Base-by-base conservation (phyloP, 2,113 vertebrate genomes). In the Phalacrocorax pelagicus region DNA sequence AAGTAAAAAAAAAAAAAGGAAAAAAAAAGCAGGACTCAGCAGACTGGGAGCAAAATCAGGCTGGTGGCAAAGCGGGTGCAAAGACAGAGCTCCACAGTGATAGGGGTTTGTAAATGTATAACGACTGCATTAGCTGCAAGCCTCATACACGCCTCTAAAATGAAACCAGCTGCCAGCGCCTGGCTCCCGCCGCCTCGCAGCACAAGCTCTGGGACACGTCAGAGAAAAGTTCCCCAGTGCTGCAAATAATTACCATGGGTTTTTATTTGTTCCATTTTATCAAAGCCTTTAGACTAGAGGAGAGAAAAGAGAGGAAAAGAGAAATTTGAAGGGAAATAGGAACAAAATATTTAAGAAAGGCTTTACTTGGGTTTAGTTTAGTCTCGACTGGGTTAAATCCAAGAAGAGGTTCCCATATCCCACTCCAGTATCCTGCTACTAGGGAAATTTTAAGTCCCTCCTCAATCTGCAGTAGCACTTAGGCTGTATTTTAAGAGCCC, bases 161-260 rank as follows among this genome's bases (percentile, higher is more conserved):
- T 98, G 94, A 91, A 99, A 98, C 93, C 98, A 99, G 98, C 98
- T 99, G 98, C 96, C 96, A 40, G 72, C 29, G 91, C 97, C 94
- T 98, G 98, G 86, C 83, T 94, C 81, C 83, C 10, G 23, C 54
- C 5, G 54, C 77, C 92, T 73, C 47, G 4, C 81, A 47, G 91
- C 92, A 96, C n/a, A 84, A 93, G 51, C 82, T 42, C 87, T 89
- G 89, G 69, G 95, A 92, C 94, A 94, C 52, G 73, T 80, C 91
- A 89, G 63, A 63, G 42, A 74, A 86, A 90, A 65, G 81, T 40
- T 93, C 92, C 91, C 66, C 86, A 65, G 88, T 1, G 2, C 97
- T 97, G 96, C 79, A 94, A 97, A 91, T 75, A 93, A 96, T 97
- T 97, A 95, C 86, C 44, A 2, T 16, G 30, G 2, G 19, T 12